Percentiles rank a stretch among this genome's conserved stretches.
phyloP scores from a whole-genome alignment of 2,888 invertebrate genomes.

The Schizaphis graminum region DNA sequence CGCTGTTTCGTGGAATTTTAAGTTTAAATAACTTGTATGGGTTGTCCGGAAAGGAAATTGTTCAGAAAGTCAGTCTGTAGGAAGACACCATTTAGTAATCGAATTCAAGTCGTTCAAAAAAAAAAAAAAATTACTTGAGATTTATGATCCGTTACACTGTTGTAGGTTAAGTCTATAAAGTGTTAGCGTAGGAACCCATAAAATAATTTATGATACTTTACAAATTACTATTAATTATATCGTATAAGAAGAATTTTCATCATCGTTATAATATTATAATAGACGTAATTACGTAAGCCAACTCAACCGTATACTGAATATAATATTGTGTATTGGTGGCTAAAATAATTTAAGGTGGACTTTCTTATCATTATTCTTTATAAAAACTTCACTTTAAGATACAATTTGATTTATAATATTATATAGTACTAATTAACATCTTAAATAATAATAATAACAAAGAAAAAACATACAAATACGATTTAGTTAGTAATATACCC shows the following conservation, averaged over 20 bases:
- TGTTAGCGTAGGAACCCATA: not conserved
- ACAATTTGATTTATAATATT: not conserved
- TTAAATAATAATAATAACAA: too few relatives aligned
- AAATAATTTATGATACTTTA: not conserved
- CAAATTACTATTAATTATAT: not conserved
- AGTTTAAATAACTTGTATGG: not conserved
- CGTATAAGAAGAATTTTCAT: not conserved
- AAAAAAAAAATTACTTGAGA: not conserved
- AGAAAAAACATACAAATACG: not conserved
- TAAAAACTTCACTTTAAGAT: not conserved
- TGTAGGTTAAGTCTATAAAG: not conserved
- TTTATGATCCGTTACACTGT: not conserved
- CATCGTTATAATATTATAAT: not conserved
- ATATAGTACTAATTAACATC: too few relatives aligned
- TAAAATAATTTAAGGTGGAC: not conserved
- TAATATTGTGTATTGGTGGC: not conserved
- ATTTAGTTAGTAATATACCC: not conserved
- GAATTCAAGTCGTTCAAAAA: slow-evolving; percentile 17
- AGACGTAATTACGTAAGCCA: not conserved
- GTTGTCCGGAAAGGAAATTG: not conserved
- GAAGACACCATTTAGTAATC: not conserved
- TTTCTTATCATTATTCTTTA: not conserved
- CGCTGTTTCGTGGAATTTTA: not conserved
- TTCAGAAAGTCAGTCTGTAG: not conserved
- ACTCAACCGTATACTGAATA: not conserved